phyloP scores from a whole-genome alignment of 2,888 invertebrate genomes.

The Tubulanus polymorphus region DNA sequence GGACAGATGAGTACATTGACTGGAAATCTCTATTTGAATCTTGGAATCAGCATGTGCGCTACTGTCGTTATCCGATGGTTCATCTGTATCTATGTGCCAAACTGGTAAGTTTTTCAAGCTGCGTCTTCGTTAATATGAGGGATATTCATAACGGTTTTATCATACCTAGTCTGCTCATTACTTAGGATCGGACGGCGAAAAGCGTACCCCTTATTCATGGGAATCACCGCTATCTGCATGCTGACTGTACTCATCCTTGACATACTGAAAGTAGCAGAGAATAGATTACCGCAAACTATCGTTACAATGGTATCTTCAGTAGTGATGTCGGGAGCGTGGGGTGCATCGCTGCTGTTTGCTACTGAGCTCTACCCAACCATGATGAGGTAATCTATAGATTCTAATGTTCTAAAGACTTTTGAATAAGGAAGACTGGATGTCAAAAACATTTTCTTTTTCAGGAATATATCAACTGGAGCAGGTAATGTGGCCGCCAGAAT shows the following conservation, averaged over 20 bases:
- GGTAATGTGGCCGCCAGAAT: conserved; percentile 45
- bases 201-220: neutral
- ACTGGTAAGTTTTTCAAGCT: too few relatives aligned
- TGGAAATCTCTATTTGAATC: neutral
- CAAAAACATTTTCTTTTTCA: conserved; percentile 23
- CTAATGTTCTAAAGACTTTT: neutral
- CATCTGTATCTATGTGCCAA: too few relatives aligned
- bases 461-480: conserved; percentile 43
- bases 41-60: neutral
- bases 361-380: conserved; percentile 49
- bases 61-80: too few relatives aligned
- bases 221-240: neutral
- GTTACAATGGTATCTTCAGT: neutral
- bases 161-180: too few relatives aligned
- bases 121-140: too few relatives aligned
- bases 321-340: conserved; percentile 39
- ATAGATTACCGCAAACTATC: neutral
- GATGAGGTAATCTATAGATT: conserved; percentile 33
- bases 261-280: neutral
- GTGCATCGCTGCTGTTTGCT: conserved; percentile 43
- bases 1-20: neutral
- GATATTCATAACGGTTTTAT: too few relatives aligned
- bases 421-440: conserved; percentile 1
- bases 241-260: neutral
- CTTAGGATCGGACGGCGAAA: neutral